Conservation (phyloP, 2,888 invertebrate species). For the Lamproptera curius region DNA sequence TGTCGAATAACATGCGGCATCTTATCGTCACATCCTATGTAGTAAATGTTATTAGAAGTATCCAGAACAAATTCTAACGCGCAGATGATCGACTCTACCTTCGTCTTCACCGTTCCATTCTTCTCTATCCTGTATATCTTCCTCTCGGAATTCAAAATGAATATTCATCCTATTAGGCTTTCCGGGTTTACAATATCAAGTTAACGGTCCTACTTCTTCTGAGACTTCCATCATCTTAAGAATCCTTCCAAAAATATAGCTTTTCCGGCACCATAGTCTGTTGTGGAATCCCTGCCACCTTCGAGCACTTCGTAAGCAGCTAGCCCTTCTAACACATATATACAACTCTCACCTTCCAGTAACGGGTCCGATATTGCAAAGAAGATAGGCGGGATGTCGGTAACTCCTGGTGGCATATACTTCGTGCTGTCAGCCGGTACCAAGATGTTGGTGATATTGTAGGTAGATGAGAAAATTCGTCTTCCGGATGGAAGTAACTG, state of each 20-base stretch:
- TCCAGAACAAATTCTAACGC: slow-evolving; percentile 59
- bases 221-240: slow-evolving; percentile 44
- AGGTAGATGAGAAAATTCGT: slow-evolving; percentile 49
- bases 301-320: slow-evolving; percentile 57
- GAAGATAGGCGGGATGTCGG: slow-evolving; percentile 53
- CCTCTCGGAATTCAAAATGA: slow-evolving; percentile 39
- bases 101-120: slow-evolving; percentile 44
- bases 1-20: slow-evolving; percentile 43
- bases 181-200: slow-evolving; percentile 47
- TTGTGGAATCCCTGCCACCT: slow-evolving; percentile 54
- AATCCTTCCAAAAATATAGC: slow-evolving; percentile 52
- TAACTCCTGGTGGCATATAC: slow-evolving; percentile 37
- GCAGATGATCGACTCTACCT: slow-evolving; percentile 38
- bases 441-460: slow-evolving; percentile 50
- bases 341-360: slow-evolving; percentile 50
- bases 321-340: slow-evolving; percentile 57
- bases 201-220: slow-evolving; percentile 55
- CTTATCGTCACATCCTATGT: slow-evolving; percentile 43
- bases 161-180: no score
- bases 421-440: slow-evolving; percentile 47
- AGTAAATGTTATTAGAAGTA: slow-evolving; percentile 56
- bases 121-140: slow-evolving; percentile 47
- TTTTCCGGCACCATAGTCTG: slow-evolving; percentile 45
- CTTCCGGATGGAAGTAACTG: no score
- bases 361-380: slow-evolving; percentile 49